These are phyloP conservation scores for Volucella inflata DNA, from an alignment of 2,888 invertebrate genomes.

Conservation along the genomic window DNA sequence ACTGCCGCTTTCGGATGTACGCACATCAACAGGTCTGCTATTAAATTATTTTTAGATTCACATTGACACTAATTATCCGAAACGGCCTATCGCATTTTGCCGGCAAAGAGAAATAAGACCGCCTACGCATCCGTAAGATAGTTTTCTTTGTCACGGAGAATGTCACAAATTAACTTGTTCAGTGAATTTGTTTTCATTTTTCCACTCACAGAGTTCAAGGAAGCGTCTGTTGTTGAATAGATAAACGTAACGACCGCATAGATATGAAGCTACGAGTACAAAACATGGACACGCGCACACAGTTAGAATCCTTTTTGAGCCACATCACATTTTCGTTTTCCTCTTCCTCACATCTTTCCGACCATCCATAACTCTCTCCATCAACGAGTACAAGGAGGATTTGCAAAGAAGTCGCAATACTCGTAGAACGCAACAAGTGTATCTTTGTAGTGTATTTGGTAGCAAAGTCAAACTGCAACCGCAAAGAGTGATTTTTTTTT, in stretches of 20 bases:
- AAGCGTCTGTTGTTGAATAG: slow-evolving; percentile 7
- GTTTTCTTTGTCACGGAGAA: slow-evolving; percentile 16
- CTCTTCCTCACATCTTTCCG: neutral
- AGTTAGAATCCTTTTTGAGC: no score
- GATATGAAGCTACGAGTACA: neutral
- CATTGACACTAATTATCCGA: slow-evolving; percentile 37
- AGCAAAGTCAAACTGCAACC: slow-evolving; percentile 30
- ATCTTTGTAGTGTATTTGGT: slow-evolving; percentile 43
- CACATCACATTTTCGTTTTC: no score
- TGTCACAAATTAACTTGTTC: slow-evolving; percentile 30
- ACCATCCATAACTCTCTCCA: neutral
- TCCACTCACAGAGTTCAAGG: slow-evolving; percentile 31
- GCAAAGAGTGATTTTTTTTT: neutral
- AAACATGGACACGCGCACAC: neutral
- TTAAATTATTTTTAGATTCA: slow-evolving; percentile 51
- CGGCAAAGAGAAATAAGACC: neutral
- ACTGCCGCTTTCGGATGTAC: no score
- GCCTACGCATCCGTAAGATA: slow-evolving; percentile 11
- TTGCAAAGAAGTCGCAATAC: slow-evolving; percentile 14
- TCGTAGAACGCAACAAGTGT: slow-evolving; percentile 69
- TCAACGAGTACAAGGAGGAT: slow-evolving; percentile 12
- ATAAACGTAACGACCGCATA: neutral
- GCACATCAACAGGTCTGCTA: slow-evolving; percentile 48
- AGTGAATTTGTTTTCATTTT: neutral
- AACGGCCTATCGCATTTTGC: neutral